A percentile compares a stretch with the other conserved stretches of the same genome.
These are phyloP conservation scores for Calyptommatus sinebrachiatus DNA, from an alignment of 2,113 vertebrate species.

Conservation along the genomic window DNA sequence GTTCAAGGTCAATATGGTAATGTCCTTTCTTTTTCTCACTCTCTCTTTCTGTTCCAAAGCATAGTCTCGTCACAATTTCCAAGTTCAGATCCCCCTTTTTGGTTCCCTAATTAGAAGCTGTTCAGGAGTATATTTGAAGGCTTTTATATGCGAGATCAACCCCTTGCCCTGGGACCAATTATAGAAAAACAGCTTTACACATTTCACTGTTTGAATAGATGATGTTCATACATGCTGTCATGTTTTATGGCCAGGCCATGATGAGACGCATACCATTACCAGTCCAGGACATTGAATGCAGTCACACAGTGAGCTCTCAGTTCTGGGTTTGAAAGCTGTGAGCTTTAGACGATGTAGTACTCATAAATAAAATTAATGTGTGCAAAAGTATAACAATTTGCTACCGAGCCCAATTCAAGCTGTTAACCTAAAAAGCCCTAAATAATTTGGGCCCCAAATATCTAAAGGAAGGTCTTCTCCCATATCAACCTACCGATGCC, in stretches of 20 bases:
- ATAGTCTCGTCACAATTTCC: constrained; percentile 67
- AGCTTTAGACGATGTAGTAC: too few species aligned
- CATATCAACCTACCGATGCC: too few species aligned
- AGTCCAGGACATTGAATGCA: constrained; percentile 41
- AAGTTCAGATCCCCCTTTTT: constrained; percentile 68
- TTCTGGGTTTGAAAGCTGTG: constrained; percentile 28
- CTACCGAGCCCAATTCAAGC: too few species aligned
- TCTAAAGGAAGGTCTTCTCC: too few species aligned
- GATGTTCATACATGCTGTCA: constrained; percentile 61
- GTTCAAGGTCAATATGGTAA: constrained; percentile 82
- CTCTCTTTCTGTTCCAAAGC: constrained; percentile 39
- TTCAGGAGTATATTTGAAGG: constrained; percentile 63
- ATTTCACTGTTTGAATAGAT: constrained; percentile 65
- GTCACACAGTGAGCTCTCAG: neutral
- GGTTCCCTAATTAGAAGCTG: constrained; percentile 73
- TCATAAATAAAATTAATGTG: too few species aligned
- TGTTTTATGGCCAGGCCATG: constrained; percentile 60
- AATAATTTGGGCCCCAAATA: too few species aligned
- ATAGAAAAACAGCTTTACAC: constrained; percentile 69
- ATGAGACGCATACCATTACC: constrained; percentile 57
- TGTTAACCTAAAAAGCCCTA: too few species aligned
- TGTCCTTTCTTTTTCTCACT: constrained; percentile 55
- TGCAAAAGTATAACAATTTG: too few species aligned
- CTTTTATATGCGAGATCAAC: constrained; percentile 68
- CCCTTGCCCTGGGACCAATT: constrained; percentile 76